phyloP scores from a whole-genome alignment of 2,113 vertebrate genomes.

The Rhizomys pruinosus region DNA sequence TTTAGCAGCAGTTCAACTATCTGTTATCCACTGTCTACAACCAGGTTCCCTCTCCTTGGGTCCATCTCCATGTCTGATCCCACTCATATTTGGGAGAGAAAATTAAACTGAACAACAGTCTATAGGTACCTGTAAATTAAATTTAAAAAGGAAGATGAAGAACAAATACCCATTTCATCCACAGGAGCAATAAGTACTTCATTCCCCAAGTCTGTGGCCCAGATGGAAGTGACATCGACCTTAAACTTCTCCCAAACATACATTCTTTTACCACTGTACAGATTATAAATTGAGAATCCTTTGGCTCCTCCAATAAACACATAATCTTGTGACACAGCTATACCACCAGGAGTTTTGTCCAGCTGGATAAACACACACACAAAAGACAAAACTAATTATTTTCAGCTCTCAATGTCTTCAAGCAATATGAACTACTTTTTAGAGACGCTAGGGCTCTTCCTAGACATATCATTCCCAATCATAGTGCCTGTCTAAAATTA shows the following conservation, averaged over 20 bases:
- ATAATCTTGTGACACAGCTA: slow-evolving; percentile 86
- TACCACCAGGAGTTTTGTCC: slow-evolving; percentile 86
- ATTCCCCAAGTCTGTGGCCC: slow-evolving; percentile 79
- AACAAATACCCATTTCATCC: slow-evolving; percentile 91
- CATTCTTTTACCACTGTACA: slow-evolving; percentile 56
- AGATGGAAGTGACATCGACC: slow-evolving; percentile 87
- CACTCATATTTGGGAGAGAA: too few relatives aligned
- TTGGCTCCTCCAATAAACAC: slow-evolving; percentile 86
- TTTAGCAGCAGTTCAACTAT: not conserved
- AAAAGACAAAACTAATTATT: slow-evolving; percentile 48
- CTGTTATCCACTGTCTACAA: not conserved
- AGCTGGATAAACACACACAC: slow-evolving; percentile 84
- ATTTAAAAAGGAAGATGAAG: not conserved
- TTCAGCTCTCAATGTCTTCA: not conserved
- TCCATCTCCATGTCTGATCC: not conserved
- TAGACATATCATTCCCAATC: not conserved
- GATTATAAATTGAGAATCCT: slow-evolving; percentile 88
- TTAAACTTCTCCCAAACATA: slow-evolving; percentile 85
- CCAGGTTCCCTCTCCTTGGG: not conserved
- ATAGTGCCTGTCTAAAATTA: not conserved
- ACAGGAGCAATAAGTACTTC: slow-evolving; percentile 84
- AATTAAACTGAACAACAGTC: not conserved
- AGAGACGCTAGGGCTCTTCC: not conserved
- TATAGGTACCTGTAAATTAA: not conserved
- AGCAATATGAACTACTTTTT: not conserved